Percentiles rank a stretch among this genome's conserved stretches.
Conservation (phyloP, 30 jellyfish, hydroid and myxozoan genomes). For the Pelagia noctiluca region DNA sequence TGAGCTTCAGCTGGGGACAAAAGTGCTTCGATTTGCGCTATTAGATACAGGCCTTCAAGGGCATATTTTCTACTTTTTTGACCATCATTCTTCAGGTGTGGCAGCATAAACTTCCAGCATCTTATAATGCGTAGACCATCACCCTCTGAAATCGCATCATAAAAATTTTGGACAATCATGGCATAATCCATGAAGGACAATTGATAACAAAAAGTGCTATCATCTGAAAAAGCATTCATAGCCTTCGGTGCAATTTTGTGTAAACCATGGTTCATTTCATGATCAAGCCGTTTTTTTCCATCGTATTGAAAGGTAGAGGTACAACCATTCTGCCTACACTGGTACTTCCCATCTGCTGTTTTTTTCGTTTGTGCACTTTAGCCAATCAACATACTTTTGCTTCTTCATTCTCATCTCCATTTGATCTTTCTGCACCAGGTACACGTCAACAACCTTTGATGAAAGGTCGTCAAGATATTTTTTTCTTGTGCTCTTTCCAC, state of each 20-base stretch:
- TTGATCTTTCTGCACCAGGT: conserved; percentile 6
- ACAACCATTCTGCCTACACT: conserved; percentile 12
- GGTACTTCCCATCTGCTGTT: conserved; percentile 3
- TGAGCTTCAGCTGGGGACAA: no score
- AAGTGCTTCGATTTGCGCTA: conserved; percentile 18
- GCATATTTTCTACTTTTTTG: conserved; percentile 19
- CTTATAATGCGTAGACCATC: no score
- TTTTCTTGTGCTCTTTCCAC: no score
- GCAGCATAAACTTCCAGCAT: no score
- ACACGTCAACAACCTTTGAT: background rate
- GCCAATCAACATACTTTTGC: conserved; percentile 1
- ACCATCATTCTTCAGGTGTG: conserved; percentile 12
- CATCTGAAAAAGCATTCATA: conserved; percentile 1
- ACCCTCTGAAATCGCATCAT: no score
- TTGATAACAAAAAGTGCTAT: background rate
- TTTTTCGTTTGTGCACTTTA: background rate
- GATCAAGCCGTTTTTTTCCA: no score
- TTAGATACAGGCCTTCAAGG: conserved; percentile 25
- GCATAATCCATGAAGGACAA: conserved; percentile 13
- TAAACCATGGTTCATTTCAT: conserved; percentile 2
- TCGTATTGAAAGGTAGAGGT: background rate
- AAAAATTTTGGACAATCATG: no score
- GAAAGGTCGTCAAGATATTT: no score
- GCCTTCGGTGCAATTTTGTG: background rate
- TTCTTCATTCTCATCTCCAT: conserved; percentile 11